Conservation (phyloP, 2,888 invertebrate genomes). For the Philonicus albiceps region DNA sequence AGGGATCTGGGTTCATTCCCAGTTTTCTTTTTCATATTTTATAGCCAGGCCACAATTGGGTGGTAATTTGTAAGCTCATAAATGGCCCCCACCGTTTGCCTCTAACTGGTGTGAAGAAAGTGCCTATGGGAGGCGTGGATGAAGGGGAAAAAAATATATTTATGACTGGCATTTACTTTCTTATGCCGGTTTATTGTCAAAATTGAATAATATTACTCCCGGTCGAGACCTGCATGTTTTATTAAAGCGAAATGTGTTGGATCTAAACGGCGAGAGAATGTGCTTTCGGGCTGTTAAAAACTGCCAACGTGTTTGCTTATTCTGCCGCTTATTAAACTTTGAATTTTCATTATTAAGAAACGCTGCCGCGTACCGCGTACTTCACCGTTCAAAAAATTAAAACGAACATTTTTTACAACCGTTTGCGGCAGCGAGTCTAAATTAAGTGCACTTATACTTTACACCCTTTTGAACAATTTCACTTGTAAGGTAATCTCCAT, state of each 20-base stretch:
- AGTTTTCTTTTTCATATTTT: background rate
- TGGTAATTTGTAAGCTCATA: constrained; percentile 28
- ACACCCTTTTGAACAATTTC: no score
- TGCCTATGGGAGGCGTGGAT: background rate
- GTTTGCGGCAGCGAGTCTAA: background rate
- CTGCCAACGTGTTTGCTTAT: background rate
- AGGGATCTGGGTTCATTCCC: background rate
- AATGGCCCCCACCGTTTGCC: background rate
- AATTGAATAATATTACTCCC: constrained; percentile 22
- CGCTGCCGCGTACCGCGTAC: background rate
- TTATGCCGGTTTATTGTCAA: constrained; percentile 18
- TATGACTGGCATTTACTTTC: background rate
- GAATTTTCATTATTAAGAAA: background rate
- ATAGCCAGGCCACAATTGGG: constrained; percentile 3
- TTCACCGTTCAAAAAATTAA: background rate
- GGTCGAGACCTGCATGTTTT: background rate
- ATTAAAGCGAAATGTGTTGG: background rate
- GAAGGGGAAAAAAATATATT: background rate
- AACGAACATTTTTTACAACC: background rate
- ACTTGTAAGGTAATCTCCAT: no score
- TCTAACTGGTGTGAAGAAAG: background rate
- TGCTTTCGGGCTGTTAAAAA: background rate
- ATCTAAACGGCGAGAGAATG: background rate
- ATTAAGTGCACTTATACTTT: no score
- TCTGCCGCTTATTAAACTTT: background rate